Conservation (phyloP, 2,888 invertebrate species). For the Cantharis nigra region DNA sequence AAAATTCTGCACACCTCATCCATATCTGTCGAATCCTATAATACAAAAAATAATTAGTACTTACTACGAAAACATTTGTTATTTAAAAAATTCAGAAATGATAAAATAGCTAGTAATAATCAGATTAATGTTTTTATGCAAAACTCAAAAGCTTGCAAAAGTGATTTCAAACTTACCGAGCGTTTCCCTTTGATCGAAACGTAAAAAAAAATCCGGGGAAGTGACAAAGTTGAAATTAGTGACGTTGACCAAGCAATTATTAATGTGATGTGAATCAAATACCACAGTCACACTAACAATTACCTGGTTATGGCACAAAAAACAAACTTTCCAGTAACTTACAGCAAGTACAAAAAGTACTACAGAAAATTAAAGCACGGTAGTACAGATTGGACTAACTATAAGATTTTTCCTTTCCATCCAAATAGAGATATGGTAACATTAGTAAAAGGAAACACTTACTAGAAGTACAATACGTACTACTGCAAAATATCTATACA, state of each 20-base stretch:
- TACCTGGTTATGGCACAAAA: not conserved
- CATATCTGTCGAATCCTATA: too few species aligned
- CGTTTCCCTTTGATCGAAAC: too few species aligned
- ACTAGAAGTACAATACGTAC: not conserved
- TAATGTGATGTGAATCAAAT: not conserved
- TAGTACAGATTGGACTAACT: not conserved
- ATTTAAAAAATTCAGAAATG: too few species aligned
- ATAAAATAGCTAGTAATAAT: too few species aligned
- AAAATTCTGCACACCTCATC: too few species aligned
- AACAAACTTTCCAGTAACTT: not conserved
- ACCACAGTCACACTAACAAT: not conserved
- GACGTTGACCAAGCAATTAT: not conserved
- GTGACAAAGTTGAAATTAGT: not conserved
- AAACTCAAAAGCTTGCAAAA: too few species aligned
- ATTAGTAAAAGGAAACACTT: not conserved
- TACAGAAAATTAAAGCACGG: not conserved
- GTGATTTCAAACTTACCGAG: too few species aligned
- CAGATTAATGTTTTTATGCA: too few species aligned
- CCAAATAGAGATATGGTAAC: not conserved
- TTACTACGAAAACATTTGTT: too few species aligned
- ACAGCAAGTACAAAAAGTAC: not conserved
- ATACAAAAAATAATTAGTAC: too few species aligned
- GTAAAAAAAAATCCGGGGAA: too few species aligned
- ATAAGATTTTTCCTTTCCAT: not conserved
- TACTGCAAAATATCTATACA: slow-evolving; percentile 43